phyloP scores from a whole-genome alignment of 2,888 invertebrate species.

The Cordilura impudica region DNA sequence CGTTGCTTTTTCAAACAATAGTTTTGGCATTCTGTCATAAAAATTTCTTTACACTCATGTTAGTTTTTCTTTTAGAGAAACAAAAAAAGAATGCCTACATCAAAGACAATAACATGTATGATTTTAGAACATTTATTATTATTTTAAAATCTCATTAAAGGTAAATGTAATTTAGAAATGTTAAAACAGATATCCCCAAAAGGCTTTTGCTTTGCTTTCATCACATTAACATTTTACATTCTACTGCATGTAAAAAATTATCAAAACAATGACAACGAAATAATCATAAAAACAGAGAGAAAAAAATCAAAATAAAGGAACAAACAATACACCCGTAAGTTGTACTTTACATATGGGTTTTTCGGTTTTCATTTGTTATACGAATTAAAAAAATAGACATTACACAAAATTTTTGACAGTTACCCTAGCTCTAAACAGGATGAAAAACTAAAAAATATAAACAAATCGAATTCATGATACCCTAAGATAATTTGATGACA shows the following conservation, averaged over 20 bases:
- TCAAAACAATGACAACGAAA: conserved; percentile 40
- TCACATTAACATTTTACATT: conserved; percentile 53
- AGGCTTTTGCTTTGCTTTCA: conserved; percentile 48
- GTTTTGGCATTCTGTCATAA: conserved; percentile 18
- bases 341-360: conserved; percentile 22
- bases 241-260: conserved; percentile 27
- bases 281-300: conserved; percentile 15
- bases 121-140: conserved; percentile 43
- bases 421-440: conserved; percentile 9
- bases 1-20: conserved; percentile 14
- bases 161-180: conserved; percentile 60
- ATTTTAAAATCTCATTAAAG: conserved; percentile 61
- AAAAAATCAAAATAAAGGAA: conserved; percentile 26
- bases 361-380: neutral
- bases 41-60: neutral
- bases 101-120: conserved; percentile 14
- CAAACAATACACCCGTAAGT: conserved; percentile 33
- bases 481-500: too few relatives aligned
- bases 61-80: neutral
- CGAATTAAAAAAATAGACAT: neutral
- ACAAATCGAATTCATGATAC: too few relatives aligned
- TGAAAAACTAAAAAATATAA: too few relatives aligned
- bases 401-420: conserved; percentile 25
- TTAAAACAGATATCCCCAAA: conserved; percentile 38
- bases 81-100: conserved; percentile 20